Evolutionary conservation across 2,797 vertebrate genomes (phyloP).

Genomic region (Rhinoraja longicauda): DNA sequence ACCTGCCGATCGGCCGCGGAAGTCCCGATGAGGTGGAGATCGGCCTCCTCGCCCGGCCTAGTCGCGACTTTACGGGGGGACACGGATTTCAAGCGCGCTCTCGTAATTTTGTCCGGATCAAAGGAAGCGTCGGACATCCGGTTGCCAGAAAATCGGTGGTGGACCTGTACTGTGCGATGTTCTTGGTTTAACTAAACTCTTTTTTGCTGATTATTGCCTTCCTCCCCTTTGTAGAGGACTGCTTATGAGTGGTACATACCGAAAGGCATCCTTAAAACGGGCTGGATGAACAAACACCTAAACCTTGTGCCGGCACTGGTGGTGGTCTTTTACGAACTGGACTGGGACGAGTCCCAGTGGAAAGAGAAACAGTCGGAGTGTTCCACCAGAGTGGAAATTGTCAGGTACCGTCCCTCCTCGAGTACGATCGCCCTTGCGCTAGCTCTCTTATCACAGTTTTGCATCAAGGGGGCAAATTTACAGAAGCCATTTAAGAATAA

Average conservation of each 20-base stretch:
- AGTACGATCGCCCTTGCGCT: too few relatives aligned
- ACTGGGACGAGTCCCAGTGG: conserved; percentile 96
- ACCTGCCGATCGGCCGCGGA: too few relatives aligned
- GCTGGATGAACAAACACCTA: conserved; percentile 98
- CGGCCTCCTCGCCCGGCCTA: too few relatives aligned
- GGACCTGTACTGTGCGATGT: not conserved
- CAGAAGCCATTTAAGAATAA: too few relatives aligned
- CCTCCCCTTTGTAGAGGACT: conserved; percentile 66
- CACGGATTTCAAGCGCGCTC: too few relatives aligned
- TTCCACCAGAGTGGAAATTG: conserved; percentile 92
- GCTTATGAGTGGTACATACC: conserved; percentile 99
- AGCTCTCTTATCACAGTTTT: too few relatives aligned
- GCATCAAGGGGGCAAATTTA: too few relatives aligned
- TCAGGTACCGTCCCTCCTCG: conserved; percentile 63
- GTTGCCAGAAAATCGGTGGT: too few relatives aligned
- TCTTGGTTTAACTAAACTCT: not conserved
- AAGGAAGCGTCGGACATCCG: too few relatives aligned
- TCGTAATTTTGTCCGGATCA: too few relatives aligned
- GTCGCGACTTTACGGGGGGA: too few relatives aligned
- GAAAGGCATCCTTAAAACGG: conserved; percentile 92
- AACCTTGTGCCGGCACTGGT: conserved; percentile 91
- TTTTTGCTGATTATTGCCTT: not conserved
- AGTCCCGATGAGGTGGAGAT: too few relatives aligned
- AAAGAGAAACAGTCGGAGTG: conserved; percentile 95
- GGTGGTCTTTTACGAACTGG: conserved; percentile 92